phyloP scores from a whole-genome alignment of 2,113 vertebrate genomes.

The Hyla sarda region DNA sequence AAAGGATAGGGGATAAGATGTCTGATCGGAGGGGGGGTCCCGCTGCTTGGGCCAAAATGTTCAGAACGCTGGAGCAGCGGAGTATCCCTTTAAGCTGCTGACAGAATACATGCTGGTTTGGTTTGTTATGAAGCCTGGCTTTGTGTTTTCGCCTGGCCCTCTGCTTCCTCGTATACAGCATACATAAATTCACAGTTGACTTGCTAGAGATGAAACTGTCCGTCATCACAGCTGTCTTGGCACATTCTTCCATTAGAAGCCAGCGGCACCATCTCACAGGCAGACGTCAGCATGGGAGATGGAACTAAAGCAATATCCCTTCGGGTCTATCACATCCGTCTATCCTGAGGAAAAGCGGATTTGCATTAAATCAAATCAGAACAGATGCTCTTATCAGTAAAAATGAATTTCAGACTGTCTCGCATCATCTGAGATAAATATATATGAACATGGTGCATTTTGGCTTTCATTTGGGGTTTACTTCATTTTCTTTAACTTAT shows the following conservation, averaged over 20 bases:
- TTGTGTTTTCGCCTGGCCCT: background rate
- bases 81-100: background rate
- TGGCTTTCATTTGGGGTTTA: conserved; percentile 53
- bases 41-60: too few relatives aligned
- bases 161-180: background rate
- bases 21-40: too few relatives aligned
- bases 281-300: conserved; percentile 39
- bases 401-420: conserved; percentile 19
- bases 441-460: conserved; percentile 59
- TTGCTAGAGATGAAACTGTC: conserved; percentile 31
- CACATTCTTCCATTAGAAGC: conserved; percentile 14
- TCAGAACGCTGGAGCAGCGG: too few relatives aligned
- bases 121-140: background rate
- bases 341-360: conserved; percentile 24
- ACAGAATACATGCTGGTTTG: background rate
- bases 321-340: conserved; percentile 44
- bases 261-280: background rate
- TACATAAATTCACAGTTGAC: conserved; percentile 40
- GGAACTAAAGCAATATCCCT: conserved; percentile 52
- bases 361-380: conserved; percentile 42
- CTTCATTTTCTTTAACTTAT: conserved; percentile 10
- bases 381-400: conserved; percentile 36
- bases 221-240: conserved; percentile 43
- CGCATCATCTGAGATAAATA: conserved; percentile 32
- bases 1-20: too few relatives aligned